A percentile compares a stretch with the other conserved stretches of the same genome.
Conservation (phyloP, 2,888 invertebrate genomes). For the Carpatolechia fugitivella region DNA sequence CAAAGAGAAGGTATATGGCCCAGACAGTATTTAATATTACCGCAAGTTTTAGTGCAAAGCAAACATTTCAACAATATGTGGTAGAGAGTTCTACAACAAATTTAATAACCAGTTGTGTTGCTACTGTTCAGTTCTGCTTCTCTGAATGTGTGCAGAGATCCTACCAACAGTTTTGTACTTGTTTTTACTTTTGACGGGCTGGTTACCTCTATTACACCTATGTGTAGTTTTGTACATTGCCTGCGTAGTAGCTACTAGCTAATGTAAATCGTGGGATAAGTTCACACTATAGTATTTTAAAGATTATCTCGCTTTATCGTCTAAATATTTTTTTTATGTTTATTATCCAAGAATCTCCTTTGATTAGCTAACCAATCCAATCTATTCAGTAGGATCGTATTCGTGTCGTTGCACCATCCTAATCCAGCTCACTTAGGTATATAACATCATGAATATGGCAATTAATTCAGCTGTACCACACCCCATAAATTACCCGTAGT, state of each 20-base stretch:
- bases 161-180: not conserved
- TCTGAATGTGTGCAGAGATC: not conserved
- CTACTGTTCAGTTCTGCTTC: not conserved
- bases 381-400: too few species aligned
- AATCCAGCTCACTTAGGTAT: not conserved
- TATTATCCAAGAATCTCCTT: too few species aligned
- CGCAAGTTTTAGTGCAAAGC: not conserved
- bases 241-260: too few species aligned
- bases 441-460: not conserved
- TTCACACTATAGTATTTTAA: too few species aligned
- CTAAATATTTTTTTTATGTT: too few species aligned
- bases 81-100: not conserved
- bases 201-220: too few species aligned
- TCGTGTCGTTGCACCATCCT: too few species aligned
- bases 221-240: too few species aligned
- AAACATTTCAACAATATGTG: not conserved
- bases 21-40: not conserved
- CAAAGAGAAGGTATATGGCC: not conserved
- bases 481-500: conserved; percentile 7
- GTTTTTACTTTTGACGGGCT: too few species aligned
- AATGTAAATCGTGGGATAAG: too few species aligned
- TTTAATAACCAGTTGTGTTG: not conserved
- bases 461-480: not conserved
- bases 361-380: too few species aligned
- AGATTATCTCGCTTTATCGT: too few species aligned